Evolutionary conservation across 2,888 invertebrate genomes (phyloP).

Genomic region (Bugula neritina): DNA sequence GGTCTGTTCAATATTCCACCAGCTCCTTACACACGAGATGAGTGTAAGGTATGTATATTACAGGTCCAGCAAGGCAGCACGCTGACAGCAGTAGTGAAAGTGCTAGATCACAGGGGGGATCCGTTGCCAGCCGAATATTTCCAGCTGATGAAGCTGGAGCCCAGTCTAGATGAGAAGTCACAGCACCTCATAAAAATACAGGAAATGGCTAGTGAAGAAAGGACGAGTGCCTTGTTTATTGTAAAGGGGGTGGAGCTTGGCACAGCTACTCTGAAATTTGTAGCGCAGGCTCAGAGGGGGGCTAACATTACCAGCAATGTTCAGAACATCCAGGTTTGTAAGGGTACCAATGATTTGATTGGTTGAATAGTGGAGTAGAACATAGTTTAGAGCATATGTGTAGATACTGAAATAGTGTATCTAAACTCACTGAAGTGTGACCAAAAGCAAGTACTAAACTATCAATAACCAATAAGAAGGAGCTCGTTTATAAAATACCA

Average conservation of each 20-base stretch:
- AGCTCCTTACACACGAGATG: no score
- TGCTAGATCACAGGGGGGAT: slow-evolving; percentile 48
- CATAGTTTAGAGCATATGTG: not conserved
- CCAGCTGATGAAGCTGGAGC: slow-evolving; percentile 50
- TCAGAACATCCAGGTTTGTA: slow-evolving; percentile 41
- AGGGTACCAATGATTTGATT: not conserved
- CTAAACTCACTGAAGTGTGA: no score
- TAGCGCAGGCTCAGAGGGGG: slow-evolving; percentile 38
- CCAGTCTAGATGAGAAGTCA: slow-evolving; percentile 42
- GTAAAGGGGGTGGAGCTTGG: slow-evolving; percentile 47
- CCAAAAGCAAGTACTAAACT: no score
- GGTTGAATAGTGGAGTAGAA: not conserved
- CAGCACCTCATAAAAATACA: slow-evolving; percentile 26
- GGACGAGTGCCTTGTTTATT: slow-evolving; percentile 40
- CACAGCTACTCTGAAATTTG: slow-evolving; percentile 45
- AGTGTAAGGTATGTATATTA: no score
- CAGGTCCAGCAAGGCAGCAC: slow-evolving; percentile 53
- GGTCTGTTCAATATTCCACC: no score
- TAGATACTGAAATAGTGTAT: no score
- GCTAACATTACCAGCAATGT: slow-evolving; percentile 40
- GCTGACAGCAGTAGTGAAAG: slow-evolving; percentile 48
- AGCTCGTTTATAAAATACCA: no score
- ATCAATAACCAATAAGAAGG: no score
- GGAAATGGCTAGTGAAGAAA: slow-evolving; percentile 33
- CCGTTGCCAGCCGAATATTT: slow-evolving; percentile 51